These are phyloP conservation scores for Schizothorax lantsangensis DNA, from an alignment of 2,797 vertebrate genomes.

Conservation along the genomic window DNA sequence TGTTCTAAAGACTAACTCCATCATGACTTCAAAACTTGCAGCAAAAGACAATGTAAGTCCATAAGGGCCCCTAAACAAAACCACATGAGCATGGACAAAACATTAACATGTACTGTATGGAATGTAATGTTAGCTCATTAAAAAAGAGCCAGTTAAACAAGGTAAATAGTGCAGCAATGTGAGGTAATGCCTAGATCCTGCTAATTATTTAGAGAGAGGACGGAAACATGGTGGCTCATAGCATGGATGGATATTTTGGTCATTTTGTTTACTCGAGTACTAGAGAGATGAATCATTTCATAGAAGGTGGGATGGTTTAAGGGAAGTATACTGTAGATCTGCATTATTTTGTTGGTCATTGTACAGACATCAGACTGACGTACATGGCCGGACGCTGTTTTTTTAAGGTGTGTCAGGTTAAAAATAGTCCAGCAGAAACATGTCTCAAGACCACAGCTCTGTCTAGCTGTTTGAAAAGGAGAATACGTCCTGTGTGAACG, in stretches of 20 bases:
- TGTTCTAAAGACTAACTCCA: slow-evolving; percentile 25
- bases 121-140: slow-evolving; percentile 11
- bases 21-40: slow-evolving; percentile 22
- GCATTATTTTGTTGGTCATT: slow-evolving; percentile 8
- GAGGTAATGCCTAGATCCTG: slow-evolving; percentile 6
- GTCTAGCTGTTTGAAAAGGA: slow-evolving; percentile 22
- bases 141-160: background rate
- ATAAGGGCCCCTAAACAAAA: slow-evolving; percentile 22
- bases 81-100: slow-evolving; percentile 18
- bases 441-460: background rate
- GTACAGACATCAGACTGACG: background rate
- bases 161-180: background rate
- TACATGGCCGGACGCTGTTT: background rate
- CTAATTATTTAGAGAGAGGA: background rate
- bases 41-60: slow-evolving; percentile 1
- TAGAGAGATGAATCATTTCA: background rate
- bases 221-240: background rate
- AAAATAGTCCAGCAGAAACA: background rate
- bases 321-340: background rate
- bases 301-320: background rate
- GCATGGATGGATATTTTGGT: background rate
- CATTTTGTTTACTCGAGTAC: background rate
- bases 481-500: background rate
- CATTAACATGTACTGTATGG: slow-evolving; percentile 2
- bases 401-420: slow-evolving; percentile 31